Conservation (phyloP, 2,113 vertebrate species). For the Tenrec ecaudatus region DNA sequence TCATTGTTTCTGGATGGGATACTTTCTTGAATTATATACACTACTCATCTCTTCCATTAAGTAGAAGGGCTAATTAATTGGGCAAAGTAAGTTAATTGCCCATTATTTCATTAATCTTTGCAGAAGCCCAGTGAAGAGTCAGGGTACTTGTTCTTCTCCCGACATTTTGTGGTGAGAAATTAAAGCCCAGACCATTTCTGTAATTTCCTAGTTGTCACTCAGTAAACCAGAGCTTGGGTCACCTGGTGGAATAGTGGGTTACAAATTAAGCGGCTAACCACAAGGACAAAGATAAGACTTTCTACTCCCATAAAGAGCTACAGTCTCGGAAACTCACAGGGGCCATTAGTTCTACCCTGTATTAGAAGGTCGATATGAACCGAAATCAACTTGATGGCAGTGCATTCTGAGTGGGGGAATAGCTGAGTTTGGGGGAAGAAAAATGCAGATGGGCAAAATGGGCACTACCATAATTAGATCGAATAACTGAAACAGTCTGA, state of each 20-base stretch:
- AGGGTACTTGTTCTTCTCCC: neutral
- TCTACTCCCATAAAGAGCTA: no score
- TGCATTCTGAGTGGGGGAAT: no score
- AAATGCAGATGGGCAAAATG: neutral
- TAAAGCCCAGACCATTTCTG: slow-evolving; percentile 26
- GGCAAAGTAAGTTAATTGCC: neutral
- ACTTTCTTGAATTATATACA: slow-evolving; percentile 48
- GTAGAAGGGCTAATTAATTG: slow-evolving; percentile 35
- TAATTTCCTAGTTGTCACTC: neutral
- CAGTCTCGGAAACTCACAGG: no score
- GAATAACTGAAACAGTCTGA: neutral
- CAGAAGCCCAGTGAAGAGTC: neutral
- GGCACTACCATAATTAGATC: neutral
- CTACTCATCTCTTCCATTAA: slow-evolving; percentile 36
- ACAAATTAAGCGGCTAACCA: no score
- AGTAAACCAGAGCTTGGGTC: neutral
- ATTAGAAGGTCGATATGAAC: no score
- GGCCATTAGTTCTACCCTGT: no score
- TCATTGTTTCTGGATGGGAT: slow-evolving; percentile 40
- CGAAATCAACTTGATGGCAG: no score
- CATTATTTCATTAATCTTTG: slow-evolving; percentile 11
- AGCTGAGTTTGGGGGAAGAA: neutral
- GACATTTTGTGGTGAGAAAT: slow-evolving; percentile 43
- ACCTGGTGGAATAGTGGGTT: no score
- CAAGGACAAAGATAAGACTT: no score